These are phyloP conservation scores for Tonatia bakeri DNA, from an alignment of 2,113 vertebrate genomes.

Conservation along the genomic window DNA sequence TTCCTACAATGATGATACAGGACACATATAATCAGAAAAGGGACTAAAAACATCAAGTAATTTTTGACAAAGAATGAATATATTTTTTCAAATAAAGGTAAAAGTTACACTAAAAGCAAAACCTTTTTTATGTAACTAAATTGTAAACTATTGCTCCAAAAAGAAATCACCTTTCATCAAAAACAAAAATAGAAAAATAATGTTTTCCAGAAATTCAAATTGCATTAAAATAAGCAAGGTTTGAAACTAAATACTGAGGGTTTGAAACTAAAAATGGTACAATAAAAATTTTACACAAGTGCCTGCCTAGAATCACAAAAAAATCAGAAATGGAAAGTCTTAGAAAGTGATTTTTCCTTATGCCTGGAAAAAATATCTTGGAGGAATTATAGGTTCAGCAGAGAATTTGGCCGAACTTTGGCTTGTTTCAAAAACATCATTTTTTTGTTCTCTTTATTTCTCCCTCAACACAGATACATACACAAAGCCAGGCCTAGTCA, in stretches of 20 bases:
- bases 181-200: neutral
- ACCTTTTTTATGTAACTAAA: neutral
- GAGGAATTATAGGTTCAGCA: neutral
- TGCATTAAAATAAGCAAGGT: slow-evolving; percentile 30
- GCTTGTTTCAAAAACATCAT: neutral
- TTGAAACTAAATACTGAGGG: neutral
- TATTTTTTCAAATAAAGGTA: neutral
- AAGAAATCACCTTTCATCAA: neutral
- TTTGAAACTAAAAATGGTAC: slow-evolving; percentile 15
- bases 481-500: neutral
- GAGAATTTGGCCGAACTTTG: neutral
- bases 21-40: neutral
- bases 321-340: slow-evolving; percentile 60
- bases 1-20: neutral
- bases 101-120: slow-evolving; percentile 6
- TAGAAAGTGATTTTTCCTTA: slow-evolving; percentile 50
- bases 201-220: slow-evolving; percentile 30
- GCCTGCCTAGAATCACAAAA: slow-evolving; percentile 30
- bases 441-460: neutral
- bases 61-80: slow-evolving; percentile 10
- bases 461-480: neutral
- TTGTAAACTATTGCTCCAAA: neutral
- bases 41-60: neutral
- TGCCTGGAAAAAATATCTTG: slow-evolving; percentile 23
- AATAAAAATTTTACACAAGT: slow-evolving; percentile 24